phyloP scores from a whole-genome alignment of 2,797 vertebrate species.

The Salmo trutta region DNA sequence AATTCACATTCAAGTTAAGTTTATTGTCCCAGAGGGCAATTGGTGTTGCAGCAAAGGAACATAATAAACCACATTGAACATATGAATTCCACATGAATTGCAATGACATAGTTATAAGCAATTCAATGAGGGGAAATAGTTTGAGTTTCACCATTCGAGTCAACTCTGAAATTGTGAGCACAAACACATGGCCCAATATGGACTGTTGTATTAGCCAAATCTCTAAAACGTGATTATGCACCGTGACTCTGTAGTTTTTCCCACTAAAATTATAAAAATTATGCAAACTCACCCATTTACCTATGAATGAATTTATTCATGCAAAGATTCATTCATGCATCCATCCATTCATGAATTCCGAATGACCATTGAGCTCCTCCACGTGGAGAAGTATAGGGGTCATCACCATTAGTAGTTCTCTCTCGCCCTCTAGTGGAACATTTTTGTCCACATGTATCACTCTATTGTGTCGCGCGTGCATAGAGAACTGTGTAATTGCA shows the following conservation, averaged over 20 bases:
- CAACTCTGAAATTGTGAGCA: neutral
- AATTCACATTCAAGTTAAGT: too few species aligned
- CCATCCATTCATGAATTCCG: neutral
- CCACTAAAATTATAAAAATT: neutral
- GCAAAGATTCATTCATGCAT: neutral
- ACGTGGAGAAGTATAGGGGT: neutral
- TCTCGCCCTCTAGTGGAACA: constrained; percentile 68
- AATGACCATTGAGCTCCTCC: neutral
- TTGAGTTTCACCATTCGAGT: neutral
- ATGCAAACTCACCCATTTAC: neutral
- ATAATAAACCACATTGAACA: too few species aligned
- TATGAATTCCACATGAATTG: too few species aligned
- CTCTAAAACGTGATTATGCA: neutral
- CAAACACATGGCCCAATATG: neutral
- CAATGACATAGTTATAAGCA: too few species aligned
- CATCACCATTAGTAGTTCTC: constrained; percentile 9
- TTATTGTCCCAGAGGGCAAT: too few species aligned
- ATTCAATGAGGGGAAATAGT: neutral
- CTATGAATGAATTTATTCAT: neutral
- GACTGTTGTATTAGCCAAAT: neutral
- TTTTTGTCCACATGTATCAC: neutral
- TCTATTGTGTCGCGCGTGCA: neutral
- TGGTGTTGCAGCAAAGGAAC: too few species aligned
- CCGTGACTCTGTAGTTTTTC: neutral
- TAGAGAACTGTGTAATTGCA: too few species aligned